Base-by-base conservation (phyloP, 37 sponge, comb jelly and placozoan species). In the Aplysina aerophoba region DNA sequence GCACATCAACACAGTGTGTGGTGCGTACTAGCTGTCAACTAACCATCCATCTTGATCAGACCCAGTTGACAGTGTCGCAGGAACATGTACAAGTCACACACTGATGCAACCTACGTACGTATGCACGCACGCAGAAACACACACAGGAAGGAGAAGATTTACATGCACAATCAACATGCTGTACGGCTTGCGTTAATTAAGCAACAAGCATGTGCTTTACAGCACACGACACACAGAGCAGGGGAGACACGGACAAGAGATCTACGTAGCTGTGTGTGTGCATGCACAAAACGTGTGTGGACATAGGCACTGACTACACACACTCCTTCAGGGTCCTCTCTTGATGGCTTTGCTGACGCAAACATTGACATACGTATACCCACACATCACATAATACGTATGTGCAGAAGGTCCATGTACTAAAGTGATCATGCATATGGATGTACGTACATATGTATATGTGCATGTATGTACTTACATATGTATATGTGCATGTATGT, bases 1-100 rank as follows among this genome's bases (percentile, higher is more conserved):
- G 19, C 17, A 15, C 25, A 25, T 27, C 4, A 4, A 36, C 78
- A 36, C 2, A 36, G 11, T 36, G 5, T 4, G 5, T 28, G 37
- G n/a, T n/a, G n/a, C n/a, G n/a, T n/a, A n/a, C n/a, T n/a, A n/a
- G n/a, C n/a, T n/a, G n/a, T n/a, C n/a, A n/a, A n/a, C 88, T 84
- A 21, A 93, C 93, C 78, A 40, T 86, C 87, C 20, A 34, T 56
- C 60, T 89, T 93, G 14, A 93, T 36, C 15, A 93, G 83, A n/a
- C 90, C 90, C 24, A 87, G 88, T 56, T 93, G 82, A 61, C 89
- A 81, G 82, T 93, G 90, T 21, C 90, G 39, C 19, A 89, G 68
- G 63, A 77, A 87, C 81, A 86, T 89, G 75, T 87, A 93, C 69
- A 93, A 86, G 38, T 75, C 78, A 75, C 78, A 75, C 4, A 41